Percentiles rank a stretch among this genome's conserved stretches.
Conservation (phyloP, 2,888 invertebrate species). For the Hirtodrosophila histrioides region DNA sequence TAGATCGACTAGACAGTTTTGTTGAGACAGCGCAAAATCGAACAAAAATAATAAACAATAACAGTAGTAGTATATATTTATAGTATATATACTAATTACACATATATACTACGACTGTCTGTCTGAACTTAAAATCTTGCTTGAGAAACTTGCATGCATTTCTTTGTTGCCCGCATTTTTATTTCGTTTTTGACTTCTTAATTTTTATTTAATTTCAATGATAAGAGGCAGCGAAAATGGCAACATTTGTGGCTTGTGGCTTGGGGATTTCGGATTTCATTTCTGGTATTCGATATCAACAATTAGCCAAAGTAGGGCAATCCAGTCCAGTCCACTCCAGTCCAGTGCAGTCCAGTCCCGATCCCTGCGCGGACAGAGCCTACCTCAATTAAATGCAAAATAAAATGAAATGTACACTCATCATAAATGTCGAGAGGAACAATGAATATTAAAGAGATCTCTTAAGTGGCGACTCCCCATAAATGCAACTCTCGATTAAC, state of each 20-base stretch:
- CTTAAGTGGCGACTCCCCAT: neutral
- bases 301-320: constrained; percentile 54
- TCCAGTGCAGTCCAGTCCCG: no score
- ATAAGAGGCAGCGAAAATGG: no score
- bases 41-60: constrained; percentile 3
- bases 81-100: neutral
- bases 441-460: neutral
- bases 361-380: constrained; percentile 49
- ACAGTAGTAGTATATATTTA: constrained; percentile 2
- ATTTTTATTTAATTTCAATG: constrained; percentile 10
- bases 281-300: constrained; percentile 35
- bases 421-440: neutral
- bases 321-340: no score
- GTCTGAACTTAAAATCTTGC: no score
- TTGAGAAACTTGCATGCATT: constrained; percentile 2
- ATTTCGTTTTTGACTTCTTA: neutral
- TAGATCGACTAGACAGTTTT: no score
- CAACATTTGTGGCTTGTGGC: constrained; percentile 18
- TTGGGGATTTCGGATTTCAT: no score
- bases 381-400: constrained; percentile 73
- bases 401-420: constrained; percentile 8
- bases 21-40: constrained; percentile 14
- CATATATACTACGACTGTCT: no score
- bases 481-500: constrained; percentile 8
- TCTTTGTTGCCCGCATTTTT: constrained; percentile 15